phyloP scores from a whole-genome alignment of 2,888 invertebrate species.

The Liopterus haemorrhoidalis region DNA sequence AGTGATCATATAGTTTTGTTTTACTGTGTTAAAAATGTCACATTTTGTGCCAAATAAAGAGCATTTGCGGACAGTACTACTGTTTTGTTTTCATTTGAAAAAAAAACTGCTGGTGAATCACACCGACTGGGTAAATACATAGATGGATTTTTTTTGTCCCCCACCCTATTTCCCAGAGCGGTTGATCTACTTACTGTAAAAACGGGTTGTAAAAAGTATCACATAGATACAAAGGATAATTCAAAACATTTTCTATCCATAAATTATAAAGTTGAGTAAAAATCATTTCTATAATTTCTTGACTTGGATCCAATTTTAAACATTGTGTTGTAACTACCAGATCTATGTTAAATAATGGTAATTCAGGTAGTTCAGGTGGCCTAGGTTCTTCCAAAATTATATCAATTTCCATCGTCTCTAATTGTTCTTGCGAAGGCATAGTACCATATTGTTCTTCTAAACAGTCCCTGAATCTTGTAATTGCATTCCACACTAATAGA shows the following conservation, averaged over 20 bases:
- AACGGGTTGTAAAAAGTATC: conserved; percentile 66
- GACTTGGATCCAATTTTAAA: conserved; percentile 55
- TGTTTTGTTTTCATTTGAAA: too few relatives aligned
- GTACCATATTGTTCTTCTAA: conserved; percentile 52
- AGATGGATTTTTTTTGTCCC: too few relatives aligned
- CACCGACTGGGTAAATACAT: conserved; percentile 1
- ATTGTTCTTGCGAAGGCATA: conserved; percentile 47
- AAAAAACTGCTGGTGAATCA: too few relatives aligned
- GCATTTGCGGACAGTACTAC: too few relatives aligned
- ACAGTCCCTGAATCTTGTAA: conserved; percentile 52
- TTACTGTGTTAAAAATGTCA: too few relatives aligned
- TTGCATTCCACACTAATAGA: conserved; percentile 58
- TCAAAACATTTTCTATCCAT: conserved; percentile 63
- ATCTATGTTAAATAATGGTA: conserved; percentile 58
- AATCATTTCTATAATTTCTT: conserved; percentile 53
- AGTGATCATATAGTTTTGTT: too few relatives aligned
- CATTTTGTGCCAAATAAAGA: too few relatives aligned
- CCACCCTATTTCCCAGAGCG: too few relatives aligned
- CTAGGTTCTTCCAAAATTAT: conserved; percentile 49
- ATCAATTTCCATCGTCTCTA: conserved; percentile 45
- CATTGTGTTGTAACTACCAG: conserved; percentile 44
- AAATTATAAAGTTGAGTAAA: conserved; percentile 56
- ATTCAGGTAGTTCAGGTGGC: conserved; percentile 46
- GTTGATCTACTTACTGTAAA: conserved; percentile 53
- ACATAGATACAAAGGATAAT: conserved; percentile 65